These are phyloP conservation scores for Serranus cabrilla DNA, from an alignment of 2,797 vertebrate genomes.

Conservation along the genomic window DNA sequence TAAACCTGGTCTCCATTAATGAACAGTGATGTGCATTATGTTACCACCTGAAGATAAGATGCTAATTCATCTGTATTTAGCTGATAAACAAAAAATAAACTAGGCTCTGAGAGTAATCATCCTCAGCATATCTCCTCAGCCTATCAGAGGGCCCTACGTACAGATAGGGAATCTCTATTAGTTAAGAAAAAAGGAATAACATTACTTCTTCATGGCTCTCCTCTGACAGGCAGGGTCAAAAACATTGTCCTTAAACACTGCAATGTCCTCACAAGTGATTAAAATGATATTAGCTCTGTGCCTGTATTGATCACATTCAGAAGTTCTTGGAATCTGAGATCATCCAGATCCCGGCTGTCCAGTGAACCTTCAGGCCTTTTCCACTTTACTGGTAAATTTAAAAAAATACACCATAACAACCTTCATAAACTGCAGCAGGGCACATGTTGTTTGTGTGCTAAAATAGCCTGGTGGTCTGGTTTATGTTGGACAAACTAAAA, in stretches of 20 bases:
- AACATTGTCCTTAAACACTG: background rate
- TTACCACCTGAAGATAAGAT: background rate
- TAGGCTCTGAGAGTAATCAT: conserved; percentile 4
- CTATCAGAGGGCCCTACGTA: background rate
- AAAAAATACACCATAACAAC: background rate
- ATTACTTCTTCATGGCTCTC: background rate
- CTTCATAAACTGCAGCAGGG: conserved; percentile 11
- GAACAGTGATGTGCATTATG: background rate
- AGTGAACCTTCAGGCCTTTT: background rate
- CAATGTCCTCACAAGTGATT: background rate
- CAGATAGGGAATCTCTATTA: background rate
- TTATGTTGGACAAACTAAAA: background rate
- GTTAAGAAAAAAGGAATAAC: background rate
- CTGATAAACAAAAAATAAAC: background rate
- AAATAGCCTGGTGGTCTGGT: background rate
- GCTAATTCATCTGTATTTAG: background rate
- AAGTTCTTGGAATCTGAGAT: background rate
- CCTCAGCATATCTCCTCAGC: background rate
- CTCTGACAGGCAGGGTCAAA: background rate
- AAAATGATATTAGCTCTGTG: background rate
- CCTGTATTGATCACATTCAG: background rate
- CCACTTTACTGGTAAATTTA: background rate
- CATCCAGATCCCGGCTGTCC: background rate
- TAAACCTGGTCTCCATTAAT: conserved; percentile 16
- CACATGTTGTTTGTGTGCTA: background rate